Percentiles rank a stretch among this genome's conserved stretches.
These are phyloP conservation scores for Nemapogon koenigi DNA, from an alignment of 2,888 invertebrate species.

Conservation along the genomic window DNA sequence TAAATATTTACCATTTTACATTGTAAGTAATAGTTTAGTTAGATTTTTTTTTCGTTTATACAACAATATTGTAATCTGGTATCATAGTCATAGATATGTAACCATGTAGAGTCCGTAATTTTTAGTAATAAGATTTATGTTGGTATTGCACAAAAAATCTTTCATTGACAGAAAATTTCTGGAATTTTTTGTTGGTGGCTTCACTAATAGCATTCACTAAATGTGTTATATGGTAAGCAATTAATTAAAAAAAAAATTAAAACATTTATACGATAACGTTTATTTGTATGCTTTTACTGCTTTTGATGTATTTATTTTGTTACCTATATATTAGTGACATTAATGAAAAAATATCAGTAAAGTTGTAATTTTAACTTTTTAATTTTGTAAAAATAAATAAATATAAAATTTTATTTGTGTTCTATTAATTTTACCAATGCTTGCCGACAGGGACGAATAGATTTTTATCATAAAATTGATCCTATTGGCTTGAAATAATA, in stretches of 20 bases:
- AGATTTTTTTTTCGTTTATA: slow-evolving; percentile 1
- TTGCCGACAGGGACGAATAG: not conserved
- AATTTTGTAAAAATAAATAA: not conserved
- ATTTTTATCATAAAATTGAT: not conserved
- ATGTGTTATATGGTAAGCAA: too few species aligned
- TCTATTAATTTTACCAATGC: slow-evolving; percentile 14
- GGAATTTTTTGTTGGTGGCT: too few species aligned
- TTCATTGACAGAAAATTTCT: too few species aligned
- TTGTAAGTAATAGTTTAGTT: slow-evolving; percentile 25
- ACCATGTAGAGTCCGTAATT: slow-evolving; percentile 1
- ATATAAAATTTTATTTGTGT: slow-evolving; percentile 16
- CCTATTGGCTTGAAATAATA: too few species aligned
- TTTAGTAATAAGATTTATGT: too few species aligned
- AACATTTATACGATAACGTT: slow-evolving; percentile 1
- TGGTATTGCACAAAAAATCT: too few species aligned
- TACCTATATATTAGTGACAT: not conserved
- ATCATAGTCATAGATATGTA: not conserved
- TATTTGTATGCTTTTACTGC: slow-evolving; percentile 3
- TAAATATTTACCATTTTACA: slow-evolving; percentile 49
- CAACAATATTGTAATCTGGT: slow-evolving; percentile 2
- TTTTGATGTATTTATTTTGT: not conserved
- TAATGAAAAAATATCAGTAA: not conserved
- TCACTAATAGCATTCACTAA: too few species aligned
- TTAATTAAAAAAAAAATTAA: not conserved
- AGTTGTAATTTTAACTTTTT: not conserved